Base-by-base conservation (phyloP, 2,797 vertebrate species). In the Sphaeramia orbicularis region DNA sequence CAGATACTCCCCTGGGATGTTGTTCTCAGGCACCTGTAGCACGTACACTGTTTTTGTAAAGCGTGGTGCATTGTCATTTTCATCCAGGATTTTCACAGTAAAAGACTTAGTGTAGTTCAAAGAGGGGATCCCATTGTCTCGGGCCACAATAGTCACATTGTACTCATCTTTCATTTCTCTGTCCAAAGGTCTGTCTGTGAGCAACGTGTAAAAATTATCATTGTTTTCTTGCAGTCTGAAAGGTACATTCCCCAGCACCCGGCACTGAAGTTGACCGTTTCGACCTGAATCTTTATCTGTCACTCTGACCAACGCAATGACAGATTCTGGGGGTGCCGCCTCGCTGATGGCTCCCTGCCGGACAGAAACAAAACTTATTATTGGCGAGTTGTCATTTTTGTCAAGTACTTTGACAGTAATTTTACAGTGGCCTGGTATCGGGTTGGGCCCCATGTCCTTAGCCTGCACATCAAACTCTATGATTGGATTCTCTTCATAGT, bases 391-490 rank as follows among this genome's bases (percentile, higher is more conserved):
- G 93, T 99, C 98, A 30, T 99, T 99, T 78, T 95, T 97, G 87
- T 99, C 98, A 0, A 97, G 87, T 49, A 99, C 96, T 89, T 96
- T 96, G 47, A 99, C 97, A 0, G 96, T 97, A 76, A 99, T 97
- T 91, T 99, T 99, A 88, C 97, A 99, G 72, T 99, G 98, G 60
- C 97, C 97, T 0, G 98, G 98, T 65, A 99, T 97, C 1, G 98
- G 97, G 87, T 99, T 99, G 43, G 97, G 98, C 0, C 98, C 98
- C 58, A 98, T 84, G 87, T 99, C 98, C 54, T 97, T 94, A 42
- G 98, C 97, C 90, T 99, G 97, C 37, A 99, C 96, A n/a, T 99
- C 98, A 55, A 99, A 98, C 90, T 99, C 98, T 75, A 98, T 93
- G 84, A 99, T 95, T 36, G 94, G 95, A 2, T 95, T 97, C 81